Percentiles rank a stretch among this genome's conserved stretches.
Conservation (phyloP, 2,113 vertebrate genomes). For the Psophia crepitans region DNA sequence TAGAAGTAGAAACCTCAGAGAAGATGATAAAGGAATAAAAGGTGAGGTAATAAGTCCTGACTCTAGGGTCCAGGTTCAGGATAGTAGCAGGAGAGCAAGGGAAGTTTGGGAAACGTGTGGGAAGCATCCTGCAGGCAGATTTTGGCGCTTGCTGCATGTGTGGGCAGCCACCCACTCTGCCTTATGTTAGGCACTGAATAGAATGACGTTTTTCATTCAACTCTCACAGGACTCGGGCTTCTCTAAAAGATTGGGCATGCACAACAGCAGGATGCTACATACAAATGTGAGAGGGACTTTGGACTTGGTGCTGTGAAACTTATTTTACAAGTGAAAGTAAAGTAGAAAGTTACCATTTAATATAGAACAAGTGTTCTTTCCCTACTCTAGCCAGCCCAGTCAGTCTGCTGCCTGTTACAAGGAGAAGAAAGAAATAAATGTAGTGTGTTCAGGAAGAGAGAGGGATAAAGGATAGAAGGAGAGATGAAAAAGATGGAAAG, state of each 20-base stretch:
- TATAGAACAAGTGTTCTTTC: background rate
- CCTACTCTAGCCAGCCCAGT: background rate
- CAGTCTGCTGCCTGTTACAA: background rate
- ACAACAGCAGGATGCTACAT: background rate
- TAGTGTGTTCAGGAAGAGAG: background rate
- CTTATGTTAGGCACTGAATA: background rate
- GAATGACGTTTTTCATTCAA: background rate
- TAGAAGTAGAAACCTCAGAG: background rate
- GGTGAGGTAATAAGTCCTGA: background rate
- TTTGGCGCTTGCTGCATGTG: background rate
- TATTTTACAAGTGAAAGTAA: background rate
- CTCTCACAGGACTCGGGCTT: background rate
- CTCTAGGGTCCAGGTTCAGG: background rate
- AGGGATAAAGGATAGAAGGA: background rate
- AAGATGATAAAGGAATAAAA: background rate
- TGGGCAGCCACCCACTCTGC: conserved; percentile 2
- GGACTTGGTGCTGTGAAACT: background rate
- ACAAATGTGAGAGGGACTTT: background rate
- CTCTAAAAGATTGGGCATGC: background rate
- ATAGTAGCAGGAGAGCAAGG: background rate
- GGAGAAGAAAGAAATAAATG: background rate
- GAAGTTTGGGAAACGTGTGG: background rate
- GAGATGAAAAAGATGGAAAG: background rate
- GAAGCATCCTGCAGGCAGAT: background rate
- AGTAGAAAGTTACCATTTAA: background rate